Base-by-base conservation (phyloP, 2,888 invertebrate genomes). In the Brachylomia viminalis region DNA sequence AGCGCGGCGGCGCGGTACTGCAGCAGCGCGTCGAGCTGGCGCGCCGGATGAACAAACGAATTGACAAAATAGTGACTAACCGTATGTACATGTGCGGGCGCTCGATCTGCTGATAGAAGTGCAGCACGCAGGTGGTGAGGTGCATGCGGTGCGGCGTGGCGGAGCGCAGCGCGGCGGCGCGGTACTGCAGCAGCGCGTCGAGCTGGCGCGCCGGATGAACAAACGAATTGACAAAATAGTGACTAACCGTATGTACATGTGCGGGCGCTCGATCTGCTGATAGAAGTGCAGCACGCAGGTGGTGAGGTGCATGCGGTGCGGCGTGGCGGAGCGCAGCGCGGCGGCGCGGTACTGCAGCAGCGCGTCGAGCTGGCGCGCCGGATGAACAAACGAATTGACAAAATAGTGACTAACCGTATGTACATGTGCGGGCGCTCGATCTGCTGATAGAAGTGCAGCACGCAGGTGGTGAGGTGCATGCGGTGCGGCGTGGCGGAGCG, bases 391-490 rank as follows among this genome's bases (percentile, higher is more conserved):
- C n/a, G n/a, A n/a, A n/a, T n/a, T n/a, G n/a, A n/a, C n/a, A n/a
- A n/a, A 38, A 38, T 1, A 23, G 38, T 38, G 0, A 64, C 78
- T 93, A 98, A 99, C 91, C 99, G 97, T 88, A 99, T 98, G 93
- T 99, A 99, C 98, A 99, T 98, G 94, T 99, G 99, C 89, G 98
- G 98, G 54, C 99, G 97, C 90, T 98, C 98, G 70, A 99, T 99
- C 93, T 99, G 98, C 71, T 98, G 98, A 94, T 99, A 99, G 96
- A 99, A 99, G 93, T 99, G 98, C 97, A 96, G 88, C 79, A 95
- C 95, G 6, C 92, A 87, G 0, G 94, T 93, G 0, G 95, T 93
- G n/a, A 96, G 90, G 54, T 95, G 94, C 94, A 95, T 94, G 13
- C 95, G 87, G 71, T 94, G 94, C 38, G 93, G 93, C 45, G 93